Conservation (phyloP, 1,140 invertebrate genomes). For the Drosophila tropicalis region DNA sequence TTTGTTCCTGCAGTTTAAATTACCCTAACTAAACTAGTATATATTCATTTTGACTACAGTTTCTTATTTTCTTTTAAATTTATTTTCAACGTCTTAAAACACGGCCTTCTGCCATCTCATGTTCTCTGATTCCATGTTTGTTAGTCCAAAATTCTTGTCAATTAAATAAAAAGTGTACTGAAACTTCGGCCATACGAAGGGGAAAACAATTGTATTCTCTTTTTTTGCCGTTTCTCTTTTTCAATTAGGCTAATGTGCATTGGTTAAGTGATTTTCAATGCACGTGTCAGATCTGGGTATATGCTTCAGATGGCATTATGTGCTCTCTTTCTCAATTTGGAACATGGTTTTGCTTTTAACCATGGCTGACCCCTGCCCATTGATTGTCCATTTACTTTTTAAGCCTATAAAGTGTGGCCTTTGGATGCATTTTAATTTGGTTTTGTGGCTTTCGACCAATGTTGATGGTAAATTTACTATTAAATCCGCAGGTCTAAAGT, state of each 20-base stretch:
- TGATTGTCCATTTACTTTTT: no score
- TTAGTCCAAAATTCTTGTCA: no score
- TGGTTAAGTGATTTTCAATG: slow-evolving; percentile 48
- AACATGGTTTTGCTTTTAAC: slow-evolving; percentile 70
- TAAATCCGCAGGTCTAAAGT: no score
- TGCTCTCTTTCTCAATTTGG: slow-evolving; percentile 18
- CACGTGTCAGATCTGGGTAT: slow-evolving; percentile 19
- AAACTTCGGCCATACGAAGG: neutral
- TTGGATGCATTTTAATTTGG: no score
- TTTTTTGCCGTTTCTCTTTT: slow-evolving; percentile 17
- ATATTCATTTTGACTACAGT: neutral
- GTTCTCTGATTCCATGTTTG: no score
- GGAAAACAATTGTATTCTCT: neutral
- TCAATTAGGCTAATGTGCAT: slow-evolving; percentile 56
- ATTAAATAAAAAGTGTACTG: neutral
- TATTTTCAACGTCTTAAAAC: no score
- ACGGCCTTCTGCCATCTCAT: no score
- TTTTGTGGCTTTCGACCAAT: neutral
- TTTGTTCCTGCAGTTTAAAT: neutral
- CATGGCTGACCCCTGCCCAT: slow-evolving; percentile 14
- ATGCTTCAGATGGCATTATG: neutral
- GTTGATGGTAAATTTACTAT: no score
- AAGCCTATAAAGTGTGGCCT: no score
- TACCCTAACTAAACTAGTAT: neutral
- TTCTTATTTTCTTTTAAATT: neutral